Evolutionary conservation across 1,140 invertebrate genomes (phyloP).

Genomic region (Planococcus citri): DNA sequence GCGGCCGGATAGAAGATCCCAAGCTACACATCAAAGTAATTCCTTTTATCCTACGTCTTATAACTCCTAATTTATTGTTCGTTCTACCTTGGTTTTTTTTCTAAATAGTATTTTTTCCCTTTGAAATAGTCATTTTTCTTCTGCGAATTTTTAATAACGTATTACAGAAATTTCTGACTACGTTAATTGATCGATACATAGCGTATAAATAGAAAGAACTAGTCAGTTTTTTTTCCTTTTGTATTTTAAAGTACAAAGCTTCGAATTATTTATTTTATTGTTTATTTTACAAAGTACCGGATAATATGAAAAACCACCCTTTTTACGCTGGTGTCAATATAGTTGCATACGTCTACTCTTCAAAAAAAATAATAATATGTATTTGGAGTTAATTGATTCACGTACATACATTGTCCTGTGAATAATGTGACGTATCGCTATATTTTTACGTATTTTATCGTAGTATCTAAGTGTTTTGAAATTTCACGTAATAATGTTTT

Average conservation of each 20-base stretch:
- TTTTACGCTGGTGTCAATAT: no score
- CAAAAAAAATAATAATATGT: no score
- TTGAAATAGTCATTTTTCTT: neutral
- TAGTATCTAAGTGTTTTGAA: neutral
- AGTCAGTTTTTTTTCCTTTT: neutral
- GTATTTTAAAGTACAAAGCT: no score
- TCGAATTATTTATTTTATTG: no score
- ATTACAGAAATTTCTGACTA: neutral
- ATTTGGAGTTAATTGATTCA: no score
- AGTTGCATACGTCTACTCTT: no score
- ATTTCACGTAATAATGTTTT: neutral
- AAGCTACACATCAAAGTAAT: neutral
- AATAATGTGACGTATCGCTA: neutral
- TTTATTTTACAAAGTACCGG: no score
- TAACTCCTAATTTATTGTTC: neutral
- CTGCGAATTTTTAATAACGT: neutral
- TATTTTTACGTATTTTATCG: neutral
- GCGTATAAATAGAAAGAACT: neutral
- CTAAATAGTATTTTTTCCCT: neutral
- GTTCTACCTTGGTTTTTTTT: neutral
- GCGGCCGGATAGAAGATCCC: neutral
- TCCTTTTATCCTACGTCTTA: slow-evolving; percentile 5
- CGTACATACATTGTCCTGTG: neutral
- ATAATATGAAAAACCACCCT: no score
- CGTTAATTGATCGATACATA: neutral